A percentile compares a stretch with the other conserved stretches of the same genome.
phyloP scores from a whole-genome alignment of 2,113 vertebrate species.

The Rutilus rutilus region DNA sequence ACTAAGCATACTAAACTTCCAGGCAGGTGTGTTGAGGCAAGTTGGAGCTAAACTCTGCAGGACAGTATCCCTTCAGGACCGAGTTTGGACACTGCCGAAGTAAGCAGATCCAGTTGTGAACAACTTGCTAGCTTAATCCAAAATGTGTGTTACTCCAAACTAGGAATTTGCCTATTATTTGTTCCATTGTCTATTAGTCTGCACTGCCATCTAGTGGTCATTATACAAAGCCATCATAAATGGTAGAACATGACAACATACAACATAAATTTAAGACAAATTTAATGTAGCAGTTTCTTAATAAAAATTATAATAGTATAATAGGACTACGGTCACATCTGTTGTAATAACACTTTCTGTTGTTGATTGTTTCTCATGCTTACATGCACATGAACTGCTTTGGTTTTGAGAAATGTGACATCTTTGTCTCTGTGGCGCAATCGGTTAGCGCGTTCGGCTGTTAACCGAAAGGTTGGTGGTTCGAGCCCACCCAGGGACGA shows the following conservation, averaged over 20 bases:
- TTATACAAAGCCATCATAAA: not conserved
- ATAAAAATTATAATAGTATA: not conserved
- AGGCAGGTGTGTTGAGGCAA: no score
- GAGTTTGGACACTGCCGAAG: no score
- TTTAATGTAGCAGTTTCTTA: not conserved
- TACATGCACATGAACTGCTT: not conserved
- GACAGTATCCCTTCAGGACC: no score
- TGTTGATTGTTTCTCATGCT: no score
- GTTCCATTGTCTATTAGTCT: not conserved
- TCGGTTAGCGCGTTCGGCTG: conserved; percentile 65
- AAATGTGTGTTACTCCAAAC: not conserved
- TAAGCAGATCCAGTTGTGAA: no score
- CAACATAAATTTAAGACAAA: not conserved
- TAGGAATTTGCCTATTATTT: not conserved
- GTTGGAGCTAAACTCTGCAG: no score
- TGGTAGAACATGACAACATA: not conserved
- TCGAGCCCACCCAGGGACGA: conserved; percentile 66
- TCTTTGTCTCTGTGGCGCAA: conserved; percentile 62
- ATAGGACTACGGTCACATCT: no score
- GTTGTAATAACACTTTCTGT: no score
- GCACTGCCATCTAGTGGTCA: not conserved
- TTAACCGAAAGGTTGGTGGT: conserved; percentile 69
- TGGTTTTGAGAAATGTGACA: rapidly evolving
- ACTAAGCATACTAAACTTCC: no score
- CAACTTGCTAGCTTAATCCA: no score